Percentiles rank a stretch among this genome's conserved stretches.
Conservation (phyloP, 2,113 vertebrate genomes). For the Sapajus apella region DNA sequence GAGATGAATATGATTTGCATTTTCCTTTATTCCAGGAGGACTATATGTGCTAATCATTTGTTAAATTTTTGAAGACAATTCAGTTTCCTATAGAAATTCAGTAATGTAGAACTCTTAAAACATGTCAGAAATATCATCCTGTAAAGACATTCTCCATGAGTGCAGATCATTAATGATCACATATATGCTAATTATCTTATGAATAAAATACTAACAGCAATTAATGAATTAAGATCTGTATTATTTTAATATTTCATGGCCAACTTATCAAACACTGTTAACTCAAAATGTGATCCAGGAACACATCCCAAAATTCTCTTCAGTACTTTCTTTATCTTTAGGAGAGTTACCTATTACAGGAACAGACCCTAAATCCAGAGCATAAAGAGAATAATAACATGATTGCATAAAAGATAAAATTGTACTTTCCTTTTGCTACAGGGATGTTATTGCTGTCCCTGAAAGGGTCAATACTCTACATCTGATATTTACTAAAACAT, state of each 20-base stretch:
- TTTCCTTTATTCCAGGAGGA: slow-evolving; percentile 35
- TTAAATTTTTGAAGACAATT: slow-evolving; percentile 30
- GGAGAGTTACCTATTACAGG: not conserved
- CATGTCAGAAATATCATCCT: not conserved
- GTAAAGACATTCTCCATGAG: not conserved
- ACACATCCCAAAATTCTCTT: not conserved
- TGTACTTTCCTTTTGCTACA: not conserved
- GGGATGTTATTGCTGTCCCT: not conserved
- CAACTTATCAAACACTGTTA: not conserved
- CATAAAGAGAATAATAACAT: not conserved
- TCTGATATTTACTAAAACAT: not conserved
- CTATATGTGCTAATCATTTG: slow-evolving; percentile 46
- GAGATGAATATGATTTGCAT: slow-evolving; percentile 54
- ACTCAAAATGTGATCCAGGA: not conserved
- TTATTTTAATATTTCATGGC: not conserved
- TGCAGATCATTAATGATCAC: not conserved
- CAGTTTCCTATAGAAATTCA: not conserved
- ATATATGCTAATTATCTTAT: slow-evolving; percentile 11
- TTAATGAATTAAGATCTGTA: slow-evolving; percentile 11
- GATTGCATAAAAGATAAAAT: not conserved
- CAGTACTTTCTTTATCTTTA: not conserved
- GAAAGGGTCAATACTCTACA: not conserved
- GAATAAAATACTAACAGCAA: slow-evolving; percentile 17
- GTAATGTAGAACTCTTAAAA: slow-evolving; percentile 25
- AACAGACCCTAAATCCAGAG: not conserved